A percentile compares a stretch with the other conserved stretches of the same genome.
Conservation (phyloP, 1,140 invertebrate species). For the Aphidius ervi region DNA sequence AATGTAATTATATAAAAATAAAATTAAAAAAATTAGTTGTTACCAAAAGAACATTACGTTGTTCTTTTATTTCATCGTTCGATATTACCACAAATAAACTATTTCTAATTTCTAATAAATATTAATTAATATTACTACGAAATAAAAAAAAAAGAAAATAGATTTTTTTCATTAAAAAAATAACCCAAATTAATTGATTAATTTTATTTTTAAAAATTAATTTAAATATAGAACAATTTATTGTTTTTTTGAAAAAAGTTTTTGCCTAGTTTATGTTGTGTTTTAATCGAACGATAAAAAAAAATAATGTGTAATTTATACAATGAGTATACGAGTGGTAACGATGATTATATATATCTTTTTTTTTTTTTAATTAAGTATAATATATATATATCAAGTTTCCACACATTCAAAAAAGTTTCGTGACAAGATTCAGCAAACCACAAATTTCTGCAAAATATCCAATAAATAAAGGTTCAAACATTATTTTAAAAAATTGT, state of each 20-base stretch:
- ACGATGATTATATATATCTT: constrained; percentile 41
- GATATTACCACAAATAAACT: constrained; percentile 24
- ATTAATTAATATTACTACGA: too few relatives aligned
- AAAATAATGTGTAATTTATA: constrained; percentile 51
- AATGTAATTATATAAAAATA: constrained; percentile 28
- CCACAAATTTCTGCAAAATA: constrained; percentile 54
- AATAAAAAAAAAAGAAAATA: too few relatives aligned
- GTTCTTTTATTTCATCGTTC: constrained; percentile 34
- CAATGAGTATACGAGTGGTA: constrained; percentile 51
- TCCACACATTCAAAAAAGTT: constrained; percentile 51
- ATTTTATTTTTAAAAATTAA: too few relatives aligned
- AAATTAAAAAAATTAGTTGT: constrained; percentile 11
- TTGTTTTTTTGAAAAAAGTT: too few relatives aligned
- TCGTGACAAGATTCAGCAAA: constrained; percentile 55
- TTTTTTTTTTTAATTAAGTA: constrained; percentile 29
- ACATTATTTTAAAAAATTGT: constrained; percentile 46
- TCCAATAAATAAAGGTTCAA: constrained; percentile 51
- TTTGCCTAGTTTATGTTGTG: constrained; percentile 26
- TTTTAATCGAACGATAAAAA: constrained; percentile 43
- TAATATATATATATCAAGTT: constrained; percentile 37
- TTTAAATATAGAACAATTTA: too few relatives aligned
- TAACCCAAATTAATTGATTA: too few relatives aligned
- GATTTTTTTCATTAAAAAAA: too few relatives aligned
- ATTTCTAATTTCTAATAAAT: too few relatives aligned
- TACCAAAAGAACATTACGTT: constrained; percentile 40